Percentiles rank a stretch among this genome's conserved stretches.
Evolutionary conservation across 2,888 invertebrate species (phyloP).

Genomic region (Eupithecia insigniata): DNA sequence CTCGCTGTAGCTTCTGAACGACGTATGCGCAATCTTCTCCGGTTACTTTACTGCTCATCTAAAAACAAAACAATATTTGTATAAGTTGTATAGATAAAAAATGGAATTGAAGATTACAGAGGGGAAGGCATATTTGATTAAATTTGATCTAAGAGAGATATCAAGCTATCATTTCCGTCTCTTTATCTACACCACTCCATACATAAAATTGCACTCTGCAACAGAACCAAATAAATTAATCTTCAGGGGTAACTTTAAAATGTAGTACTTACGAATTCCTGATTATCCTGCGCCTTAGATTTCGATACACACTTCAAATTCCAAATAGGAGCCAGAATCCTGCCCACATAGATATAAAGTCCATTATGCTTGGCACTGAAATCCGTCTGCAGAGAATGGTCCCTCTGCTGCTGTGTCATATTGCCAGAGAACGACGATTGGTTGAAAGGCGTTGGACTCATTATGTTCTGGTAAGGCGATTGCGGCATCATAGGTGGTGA

Average conservation of each 20-base stretch:
- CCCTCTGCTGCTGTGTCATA: conserved; percentile 68
- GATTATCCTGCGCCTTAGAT: conserved; percentile 78
- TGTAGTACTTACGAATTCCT: conserved; percentile 83
- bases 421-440: conserved; percentile 73
- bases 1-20: conserved; percentile 89
- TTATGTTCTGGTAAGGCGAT: conserved; percentile 66
- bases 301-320: conserved; percentile 89
- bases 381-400: conserved; percentile 76
- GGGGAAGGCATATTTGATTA: too few species aligned
- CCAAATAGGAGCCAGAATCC: conserved; percentile 96
- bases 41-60: conserved; percentile 88
- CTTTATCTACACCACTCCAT: background rate
- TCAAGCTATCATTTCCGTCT: background rate
- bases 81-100: background rate
- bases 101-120: too few species aligned
- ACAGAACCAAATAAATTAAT: background rate
- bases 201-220: background rate
- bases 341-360: conserved; percentile 94
- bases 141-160: background rate
- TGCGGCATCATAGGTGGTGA: conserved; percentile 67
- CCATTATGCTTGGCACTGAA: conserved; percentile 94
- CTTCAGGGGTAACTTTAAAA: background rate
- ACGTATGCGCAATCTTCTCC: conserved; percentile 89
- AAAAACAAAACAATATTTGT: conserved; percentile 44
- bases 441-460: conserved; percentile 68